A percentile compares a stretch with the other conserved stretches of the same genome.
phyloP scores from a whole-genome alignment of 2,797 vertebrate genomes.

The Hylomyscus alleni region DNA sequence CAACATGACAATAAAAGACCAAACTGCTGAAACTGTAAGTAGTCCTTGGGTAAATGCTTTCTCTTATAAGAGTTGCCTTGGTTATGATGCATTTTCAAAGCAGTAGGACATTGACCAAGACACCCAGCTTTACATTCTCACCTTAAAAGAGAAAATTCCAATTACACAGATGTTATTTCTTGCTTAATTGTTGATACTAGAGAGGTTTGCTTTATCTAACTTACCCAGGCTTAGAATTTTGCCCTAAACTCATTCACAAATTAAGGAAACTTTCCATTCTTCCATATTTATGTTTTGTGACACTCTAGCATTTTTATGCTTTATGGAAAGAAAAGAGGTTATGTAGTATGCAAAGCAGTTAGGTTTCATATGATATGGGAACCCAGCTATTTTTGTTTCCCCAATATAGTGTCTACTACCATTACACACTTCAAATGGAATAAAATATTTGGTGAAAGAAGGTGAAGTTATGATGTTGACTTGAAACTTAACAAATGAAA shows the following conservation, averaged over 20 bases:
- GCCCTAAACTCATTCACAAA: background rate
- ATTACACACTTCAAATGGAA: conserved; percentile 40
- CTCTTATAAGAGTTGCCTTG: background rate
- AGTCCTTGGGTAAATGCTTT: background rate
- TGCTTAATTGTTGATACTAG: background rate
- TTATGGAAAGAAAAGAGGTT: background rate
- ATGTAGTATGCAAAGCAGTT: background rate
- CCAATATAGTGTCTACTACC: conserved; percentile 21
- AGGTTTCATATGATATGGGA: background rate
- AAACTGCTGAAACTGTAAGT: background rate
- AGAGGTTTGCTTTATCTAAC: background rate
- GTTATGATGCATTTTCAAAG: background rate
- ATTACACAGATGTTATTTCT: background rate
- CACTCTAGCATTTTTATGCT: background rate
- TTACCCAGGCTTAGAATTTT: background rate
- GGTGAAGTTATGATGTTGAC: conserved; percentile 34
- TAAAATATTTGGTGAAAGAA: conserved; percentile 37
- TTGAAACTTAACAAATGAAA: conserved; percentile 60
- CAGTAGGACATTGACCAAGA: background rate
- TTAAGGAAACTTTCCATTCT: background rate
- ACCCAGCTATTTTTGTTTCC: conserved; percentile 38
- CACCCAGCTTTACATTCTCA: background rate
- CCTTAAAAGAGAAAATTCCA: conserved; percentile 25
- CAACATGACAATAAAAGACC: background rate
- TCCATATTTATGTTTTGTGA: background rate